Conservation (phyloP, 2,888 invertebrate genomes). For the Rhingia campestris region DNA sequence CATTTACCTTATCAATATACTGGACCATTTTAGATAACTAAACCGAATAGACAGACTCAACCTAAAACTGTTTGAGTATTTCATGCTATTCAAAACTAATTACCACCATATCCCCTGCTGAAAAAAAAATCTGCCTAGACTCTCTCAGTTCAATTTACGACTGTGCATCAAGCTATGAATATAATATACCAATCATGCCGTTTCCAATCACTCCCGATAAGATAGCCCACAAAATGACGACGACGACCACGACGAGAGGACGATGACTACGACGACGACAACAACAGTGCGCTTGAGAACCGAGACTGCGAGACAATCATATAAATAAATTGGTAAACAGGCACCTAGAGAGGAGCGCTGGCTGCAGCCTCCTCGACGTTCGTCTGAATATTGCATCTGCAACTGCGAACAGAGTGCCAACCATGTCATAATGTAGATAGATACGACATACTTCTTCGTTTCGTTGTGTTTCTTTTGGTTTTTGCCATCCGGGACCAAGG, state of each 20-base stretch:
- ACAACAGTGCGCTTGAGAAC: slow-evolving; percentile 43
- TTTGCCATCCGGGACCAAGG: slow-evolving; percentile 57
- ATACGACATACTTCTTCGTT: slow-evolving; percentile 65
- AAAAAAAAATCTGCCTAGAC: background rate
- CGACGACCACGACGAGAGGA: slow-evolving; percentile 12
- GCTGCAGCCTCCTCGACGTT: slow-evolving; percentile 38
- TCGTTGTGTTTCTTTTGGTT: slow-evolving; percentile 27
- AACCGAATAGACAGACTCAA: background rate
- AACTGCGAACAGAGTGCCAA: slow-evolving; percentile 69
- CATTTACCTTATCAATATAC: slow-evolving; percentile 2
- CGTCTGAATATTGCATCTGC: slow-evolving; percentile 68
- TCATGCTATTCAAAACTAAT: slow-evolving; percentile 11
- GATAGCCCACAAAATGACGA: slow-evolving; percentile 54
- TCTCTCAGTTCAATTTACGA: slow-evolving; percentile 12
- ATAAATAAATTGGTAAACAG: slow-evolving; percentile 71
- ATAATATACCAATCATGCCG: slow-evolving; percentile 59
- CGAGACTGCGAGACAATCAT: slow-evolving; percentile 61
- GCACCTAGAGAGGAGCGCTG: slow-evolving; percentile 56
- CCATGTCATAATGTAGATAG: slow-evolving; percentile 74
- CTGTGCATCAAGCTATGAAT: slow-evolving; percentile 36
- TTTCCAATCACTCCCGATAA: slow-evolving; percentile 60
- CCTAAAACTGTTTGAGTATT: background rate
- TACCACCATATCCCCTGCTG: slow-evolving; percentile 4
- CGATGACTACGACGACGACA: slow-evolving; percentile 4
- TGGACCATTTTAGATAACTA: slow-evolving; percentile 35